Conservation (phyloP, 2,113 vertebrate genomes). For the Corythornis madagascariensis region DNA sequence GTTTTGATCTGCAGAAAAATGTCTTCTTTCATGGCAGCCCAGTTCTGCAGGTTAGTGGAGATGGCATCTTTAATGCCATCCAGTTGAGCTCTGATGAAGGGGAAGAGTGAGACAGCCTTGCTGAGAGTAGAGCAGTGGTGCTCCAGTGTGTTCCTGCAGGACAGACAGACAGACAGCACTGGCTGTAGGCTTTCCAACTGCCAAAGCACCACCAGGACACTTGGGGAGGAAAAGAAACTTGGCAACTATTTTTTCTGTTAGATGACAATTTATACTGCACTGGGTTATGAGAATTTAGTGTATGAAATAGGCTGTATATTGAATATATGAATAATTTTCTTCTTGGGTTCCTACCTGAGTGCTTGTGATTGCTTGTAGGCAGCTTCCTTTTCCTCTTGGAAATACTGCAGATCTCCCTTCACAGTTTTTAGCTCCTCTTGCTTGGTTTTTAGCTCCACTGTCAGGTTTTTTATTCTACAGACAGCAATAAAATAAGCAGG, state of each 20-base stretch:
- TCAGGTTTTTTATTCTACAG: constrained; percentile 69
- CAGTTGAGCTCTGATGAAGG: constrained; percentile 72
- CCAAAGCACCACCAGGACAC: neutral
- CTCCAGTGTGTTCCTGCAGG: constrained; percentile 72
- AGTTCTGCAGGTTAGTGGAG: constrained; percentile 71
- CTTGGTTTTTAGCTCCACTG: constrained; percentile 73
- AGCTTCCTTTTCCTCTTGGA: constrained; percentile 71
- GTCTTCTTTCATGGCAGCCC: constrained; percentile 75
- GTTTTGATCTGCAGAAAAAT: constrained; percentile 72
- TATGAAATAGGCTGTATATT: neutral
- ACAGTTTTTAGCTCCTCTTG: constrained; percentile 67
- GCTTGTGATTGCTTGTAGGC: constrained; percentile 65
- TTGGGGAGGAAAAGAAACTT: neutral
- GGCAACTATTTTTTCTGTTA: neutral
- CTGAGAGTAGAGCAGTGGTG: constrained; percentile 72
- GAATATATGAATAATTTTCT: neutral
- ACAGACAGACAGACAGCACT: neutral
- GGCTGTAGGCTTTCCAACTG: neutral
- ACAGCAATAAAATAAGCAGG: neutral
- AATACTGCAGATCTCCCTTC: constrained; percentile 62
- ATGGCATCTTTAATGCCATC: constrained; percentile 77
- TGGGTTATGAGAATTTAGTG: neutral
- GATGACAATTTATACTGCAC: neutral
- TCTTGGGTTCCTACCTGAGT: constrained; percentile 76
- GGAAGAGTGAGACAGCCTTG: constrained; percentile 71